Base-by-base conservation (phyloP, 2,888 invertebrate genomes). In the Sinhomidia bicolor region DNA sequence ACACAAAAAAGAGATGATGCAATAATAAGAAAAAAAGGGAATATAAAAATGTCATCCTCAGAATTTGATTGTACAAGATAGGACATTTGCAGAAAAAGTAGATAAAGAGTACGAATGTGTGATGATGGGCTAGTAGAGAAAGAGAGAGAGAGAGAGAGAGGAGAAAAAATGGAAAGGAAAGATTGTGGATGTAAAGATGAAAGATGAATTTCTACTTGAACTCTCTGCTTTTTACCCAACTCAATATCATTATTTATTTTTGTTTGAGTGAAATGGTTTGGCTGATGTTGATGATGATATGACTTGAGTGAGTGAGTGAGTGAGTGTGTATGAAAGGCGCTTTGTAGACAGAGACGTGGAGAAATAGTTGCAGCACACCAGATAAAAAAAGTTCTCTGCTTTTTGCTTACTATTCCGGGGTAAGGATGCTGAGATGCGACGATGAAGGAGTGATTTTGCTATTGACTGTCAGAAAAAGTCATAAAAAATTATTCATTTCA, bases 401-500 rank as follows among this genome's bases (percentile, higher is more conserved):
- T n/a, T n/a, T n/a, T n/a, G n/a, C n/a, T n/a, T n/a, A n/a, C n/a
- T n/a, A n/a, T 51, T 44, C 47, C 12, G 47, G 26, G 74, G 4
- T 12, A n/a, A 9, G 3, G 36, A 23, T n/a, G 44, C 20, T 26
- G 74, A 36, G 26, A 68, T 17, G 68, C 7, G 10, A 47, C 14
- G 74, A 74, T 47, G 47, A 74, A 20, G 20, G 44, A 44, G 14
- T 26, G 74, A 74, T 74, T 74, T 74, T 51, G 23, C 51, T 47
- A 74, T 74, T 74, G 74, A 47, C 74, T 74, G 74, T 74, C 74
- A 74, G 44, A 44, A 74, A 74, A 74, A 74, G 47, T 74, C 74
- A 47, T 47, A 74, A 74, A 74, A 68, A 47, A 74, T 26, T 74
- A 74, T 74, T 74, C 74, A 74, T 74, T 74, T 23, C 47, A 74